Base-by-base conservation (phyloP, 2,113 vertebrate species). In the Trochalopteron elliotii region DNA sequence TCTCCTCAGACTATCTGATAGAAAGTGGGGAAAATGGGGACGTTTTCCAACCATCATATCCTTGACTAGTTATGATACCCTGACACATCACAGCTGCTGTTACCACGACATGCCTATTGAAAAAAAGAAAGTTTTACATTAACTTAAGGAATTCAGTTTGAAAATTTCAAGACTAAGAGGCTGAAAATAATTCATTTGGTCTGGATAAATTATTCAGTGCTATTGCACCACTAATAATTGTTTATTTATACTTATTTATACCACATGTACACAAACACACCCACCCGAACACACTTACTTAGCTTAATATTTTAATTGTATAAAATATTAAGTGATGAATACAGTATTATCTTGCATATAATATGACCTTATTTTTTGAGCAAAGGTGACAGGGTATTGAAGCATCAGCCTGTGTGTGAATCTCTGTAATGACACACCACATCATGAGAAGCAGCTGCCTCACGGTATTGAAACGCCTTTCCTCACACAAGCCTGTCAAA, bases 161-260 rank as follows among this genome's bases (percentile, higher is more conserved):
- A 90, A 90, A 94, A 86, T 94, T 77, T 94, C 71, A 74, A 88
- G 75, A 87, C 74, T 87, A 91, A 77, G 88, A 94, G 20, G 71
- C 27, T 97, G 78, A 96, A 94, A 97, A 96, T 94, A 96, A 97
- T 96, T 97, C 40, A 96, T 92, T 88, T 95, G 94, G 59, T 83
- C 83, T 93, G 71, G 44, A 90, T 97, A 93, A 96, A 97, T 96
- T 95, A 96, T 97, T 94, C 90, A 97, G 93, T 86, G 92, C 52
- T 96, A 93, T 90, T 94, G 93, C 88, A 96, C 88, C 72, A 77
- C 40, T 96, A 94, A 97, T 93, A 96, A 79, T 96, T 96, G 90
- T 96, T 94, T 97, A 94, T 83, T 95, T 95, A 95, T 94, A 85
- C n/a, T 90, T 94, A 90, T 93, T 95, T 94, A 93, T 90, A 85